Evolutionary conservation across 2,113 vertebrate species (phyloP).

Genomic region (Muntiacus muntjak): DNA sequence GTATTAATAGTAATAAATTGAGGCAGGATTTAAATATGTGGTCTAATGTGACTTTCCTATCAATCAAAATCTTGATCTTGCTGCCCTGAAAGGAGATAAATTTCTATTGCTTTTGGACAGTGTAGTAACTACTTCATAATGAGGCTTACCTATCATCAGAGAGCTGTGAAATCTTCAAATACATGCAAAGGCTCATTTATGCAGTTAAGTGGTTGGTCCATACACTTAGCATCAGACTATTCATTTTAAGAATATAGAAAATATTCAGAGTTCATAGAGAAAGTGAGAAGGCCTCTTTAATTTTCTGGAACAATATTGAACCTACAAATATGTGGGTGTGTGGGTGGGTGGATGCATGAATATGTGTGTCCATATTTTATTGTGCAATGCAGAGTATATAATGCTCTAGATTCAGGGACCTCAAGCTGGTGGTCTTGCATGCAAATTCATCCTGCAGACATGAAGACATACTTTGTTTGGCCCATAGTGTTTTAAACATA

Average conservation of each 20-base stretch:
- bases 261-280: background rate
- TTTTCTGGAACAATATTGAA: background rate
- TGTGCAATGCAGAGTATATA: background rate
- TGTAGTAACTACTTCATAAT: background rate
- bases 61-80: conserved; percentile 32
- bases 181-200: background rate
- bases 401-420: background rate
- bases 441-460: background rate
- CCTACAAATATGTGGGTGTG: background rate
- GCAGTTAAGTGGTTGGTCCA: background rate
- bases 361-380: background rate
- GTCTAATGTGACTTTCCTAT: background rate
- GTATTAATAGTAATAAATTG: conserved; percentile 48
- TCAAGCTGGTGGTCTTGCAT: background rate
- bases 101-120: background rate
- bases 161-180: background rate
- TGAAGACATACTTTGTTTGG: background rate
- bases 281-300: background rate
- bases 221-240: background rate
- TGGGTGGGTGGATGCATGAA: background rate
- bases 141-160: background rate
- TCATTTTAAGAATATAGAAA: background rate
- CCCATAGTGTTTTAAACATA: conserved; percentile 1
- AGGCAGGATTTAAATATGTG: conserved; percentile 16
- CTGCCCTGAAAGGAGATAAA: background rate